These are phyloP conservation scores for Cryptoprocta ferox DNA, from an alignment of 2,797 vertebrate species.

Conservation along the genomic window DNA sequence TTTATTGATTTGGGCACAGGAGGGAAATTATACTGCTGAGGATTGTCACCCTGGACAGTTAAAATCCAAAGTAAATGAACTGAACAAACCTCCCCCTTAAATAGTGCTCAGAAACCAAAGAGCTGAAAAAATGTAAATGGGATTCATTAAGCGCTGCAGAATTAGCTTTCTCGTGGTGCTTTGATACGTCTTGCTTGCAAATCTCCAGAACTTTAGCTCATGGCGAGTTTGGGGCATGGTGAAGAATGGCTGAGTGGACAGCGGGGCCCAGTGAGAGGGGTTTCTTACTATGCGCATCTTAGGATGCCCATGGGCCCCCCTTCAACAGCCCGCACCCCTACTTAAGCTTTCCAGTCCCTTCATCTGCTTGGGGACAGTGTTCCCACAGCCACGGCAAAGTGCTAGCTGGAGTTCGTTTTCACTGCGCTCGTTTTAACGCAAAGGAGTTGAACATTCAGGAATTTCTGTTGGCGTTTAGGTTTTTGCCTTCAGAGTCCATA, in stretches of 20 bases:
- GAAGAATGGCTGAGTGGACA: slow-evolving; percentile 54
- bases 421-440: slow-evolving; percentile 74
- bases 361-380: slow-evolving; percentile 66
- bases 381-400: slow-evolving; percentile 76
- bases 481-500: neutral
- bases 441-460: slow-evolving; percentile 77
- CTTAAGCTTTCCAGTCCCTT: neutral
- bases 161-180: slow-evolving; percentile 51
- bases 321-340: neutral
- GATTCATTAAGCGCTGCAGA: slow-evolving; percentile 67
- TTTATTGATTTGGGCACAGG: slow-evolving; percentile 58
- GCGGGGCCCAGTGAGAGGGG: slow-evolving; percentile 32
- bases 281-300: neutral
- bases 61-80: slow-evolving; percentile 67
- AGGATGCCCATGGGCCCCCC: too few relatives aligned
- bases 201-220: slow-evolving; percentile 62
- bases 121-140: slow-evolving; percentile 60
- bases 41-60: slow-evolving; percentile 61
- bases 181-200: slow-evolving; percentile 65
- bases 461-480: slow-evolving; percentile 37
- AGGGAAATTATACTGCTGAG: slow-evolving; percentile 38
- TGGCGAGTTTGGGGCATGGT: neutral
- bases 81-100: slow-evolving; percentile 56
- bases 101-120: slow-evolving; percentile 65
- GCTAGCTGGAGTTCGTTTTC: slow-evolving; percentile 78